A percentile compares a stretch with the other conserved stretches of the same genome.
These are phyloP conservation scores for Galago senegalensis DNA, from an alignment of 2,797 vertebrate genomes.

Conservation along the genomic window DNA sequence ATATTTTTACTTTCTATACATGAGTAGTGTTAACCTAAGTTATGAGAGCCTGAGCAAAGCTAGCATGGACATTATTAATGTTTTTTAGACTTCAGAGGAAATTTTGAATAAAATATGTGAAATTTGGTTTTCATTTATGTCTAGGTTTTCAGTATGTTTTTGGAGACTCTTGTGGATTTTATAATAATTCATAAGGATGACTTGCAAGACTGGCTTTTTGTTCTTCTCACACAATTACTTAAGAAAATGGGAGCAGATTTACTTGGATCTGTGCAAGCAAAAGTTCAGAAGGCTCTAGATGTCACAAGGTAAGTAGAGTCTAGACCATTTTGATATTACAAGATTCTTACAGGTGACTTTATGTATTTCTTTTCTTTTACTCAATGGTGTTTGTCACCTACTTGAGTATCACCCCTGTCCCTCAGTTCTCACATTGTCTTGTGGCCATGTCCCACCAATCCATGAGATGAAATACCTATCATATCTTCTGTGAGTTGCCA, in stretches of 20 bases:
- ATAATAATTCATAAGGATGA: slow-evolving; percentile 97
- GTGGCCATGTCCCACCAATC: not conserved
- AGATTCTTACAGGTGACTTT: not conserved
- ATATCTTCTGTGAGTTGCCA: not conserved
- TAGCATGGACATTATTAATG: not conserved
- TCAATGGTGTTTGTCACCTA: not conserved
- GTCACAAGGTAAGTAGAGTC: slow-evolving; percentile 93
- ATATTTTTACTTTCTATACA: slow-evolving; percentile 52
- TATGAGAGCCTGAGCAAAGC: not conserved
- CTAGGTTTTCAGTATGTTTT: slow-evolving; percentile 99
- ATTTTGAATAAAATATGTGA: slow-evolving; percentile 1
- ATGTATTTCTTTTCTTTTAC: not conserved
- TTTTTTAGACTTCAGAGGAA: not conserved
- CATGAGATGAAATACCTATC: not conserved
- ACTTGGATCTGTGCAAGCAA: slow-evolving; percentile 97
- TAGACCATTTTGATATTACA: not conserved
- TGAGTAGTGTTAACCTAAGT: slow-evolving; percentile 23
- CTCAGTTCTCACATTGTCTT: not conserved
- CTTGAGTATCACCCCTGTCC: not conserved
- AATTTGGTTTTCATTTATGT: slow-evolving; percentile 62
- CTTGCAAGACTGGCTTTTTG: slow-evolving; percentile 98
- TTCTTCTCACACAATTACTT: slow-evolving; percentile 97
- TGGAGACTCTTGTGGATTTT: slow-evolving; percentile 99
- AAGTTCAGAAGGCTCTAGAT: slow-evolving; percentile 98
- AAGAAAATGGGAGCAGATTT: slow-evolving; percentile 99